A percentile compares a stretch with the other conserved stretches of the same genome.
phyloP scores from a whole-genome alignment of 2,888 invertebrate species.

The Leptinotarsa haldemani region DNA sequence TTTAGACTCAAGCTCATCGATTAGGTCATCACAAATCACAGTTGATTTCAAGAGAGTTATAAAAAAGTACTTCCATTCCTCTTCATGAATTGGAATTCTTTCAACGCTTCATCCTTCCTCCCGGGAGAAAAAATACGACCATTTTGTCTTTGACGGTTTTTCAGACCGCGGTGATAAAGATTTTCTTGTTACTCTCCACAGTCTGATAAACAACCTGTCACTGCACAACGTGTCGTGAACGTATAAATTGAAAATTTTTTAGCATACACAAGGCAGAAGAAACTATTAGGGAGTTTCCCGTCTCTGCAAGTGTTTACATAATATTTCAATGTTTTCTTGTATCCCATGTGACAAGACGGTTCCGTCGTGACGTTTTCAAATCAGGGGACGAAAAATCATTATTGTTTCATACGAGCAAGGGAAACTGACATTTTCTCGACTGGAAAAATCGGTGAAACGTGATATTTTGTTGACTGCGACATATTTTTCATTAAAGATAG shows the following conservation, averaged over 20 bases:
- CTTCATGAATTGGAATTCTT: not conserved
- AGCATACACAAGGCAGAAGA: constrained; percentile 35
- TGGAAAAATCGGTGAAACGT: not conserved
- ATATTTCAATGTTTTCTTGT: constrained; percentile 51
- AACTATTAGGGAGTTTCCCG: constrained; percentile 45
- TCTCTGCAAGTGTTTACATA: constrained; percentile 50
- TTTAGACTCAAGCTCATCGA: too few relatives aligned
- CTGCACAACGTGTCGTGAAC: constrained; percentile 23
- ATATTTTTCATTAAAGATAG: not conserved
- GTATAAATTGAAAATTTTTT: constrained; percentile 42
- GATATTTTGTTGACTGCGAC: not conserved
- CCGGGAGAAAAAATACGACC: not conserved
- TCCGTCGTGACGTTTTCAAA: constrained; percentile 42
- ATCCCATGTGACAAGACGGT: constrained; percentile 44
- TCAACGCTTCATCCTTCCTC: not conserved
- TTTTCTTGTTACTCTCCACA: constrained; percentile 13
- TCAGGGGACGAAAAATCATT: constrained; percentile 35
- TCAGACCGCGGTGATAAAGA: constrained; percentile 11
- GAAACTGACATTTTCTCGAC: constrained; percentile 3
- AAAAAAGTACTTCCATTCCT: too few relatives aligned
- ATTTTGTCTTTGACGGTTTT: constrained; percentile 21
- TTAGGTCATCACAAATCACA: too few relatives aligned
- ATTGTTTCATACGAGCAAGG: constrained; percentile 12
- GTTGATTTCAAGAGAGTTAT: too few relatives aligned
- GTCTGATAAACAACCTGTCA: constrained; percentile 31